Evolutionary conservation across 2,797 vertebrate genomes (phyloP).

Genomic region (Argya squamiceps): DNA sequence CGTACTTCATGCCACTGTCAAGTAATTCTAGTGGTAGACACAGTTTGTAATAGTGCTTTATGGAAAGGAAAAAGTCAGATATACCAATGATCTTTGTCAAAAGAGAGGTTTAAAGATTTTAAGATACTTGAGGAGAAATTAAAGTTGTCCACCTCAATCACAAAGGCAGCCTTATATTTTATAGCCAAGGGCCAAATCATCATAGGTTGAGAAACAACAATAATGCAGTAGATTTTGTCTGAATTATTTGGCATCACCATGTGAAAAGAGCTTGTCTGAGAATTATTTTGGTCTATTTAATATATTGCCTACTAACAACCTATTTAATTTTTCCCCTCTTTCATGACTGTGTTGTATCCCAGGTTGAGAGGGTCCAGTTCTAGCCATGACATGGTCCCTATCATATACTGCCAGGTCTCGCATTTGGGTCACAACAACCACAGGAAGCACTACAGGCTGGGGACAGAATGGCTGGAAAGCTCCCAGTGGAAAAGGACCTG

Average conservation of each 20-base stretch:
- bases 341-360: neutral
- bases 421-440: neutral
- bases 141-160: neutral
- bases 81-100: neutral
- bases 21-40: neutral
- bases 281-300: neutral
- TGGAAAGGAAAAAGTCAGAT: neutral
- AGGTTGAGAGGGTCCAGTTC: neutral
- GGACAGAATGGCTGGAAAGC: neutral
- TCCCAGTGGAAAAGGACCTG: neutral
- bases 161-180: neutral
- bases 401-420: neutral
- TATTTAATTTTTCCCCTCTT: neutral
- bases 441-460: accelerated
- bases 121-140: neutral
- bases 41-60: neutral
- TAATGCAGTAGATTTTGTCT: neutral
- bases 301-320: neutral
- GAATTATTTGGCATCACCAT: neutral
- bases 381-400: neutral
- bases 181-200: neutral
- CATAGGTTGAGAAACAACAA: neutral
- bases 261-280: neutral
- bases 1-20: neutral
- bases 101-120: neutral